Percentiles rank a stretch among this genome's conserved stretches.
Evolutionary conservation across 2,888 invertebrate genomes (phyloP).

Genomic region (Aphidoletes aphidimyza): DNA sequence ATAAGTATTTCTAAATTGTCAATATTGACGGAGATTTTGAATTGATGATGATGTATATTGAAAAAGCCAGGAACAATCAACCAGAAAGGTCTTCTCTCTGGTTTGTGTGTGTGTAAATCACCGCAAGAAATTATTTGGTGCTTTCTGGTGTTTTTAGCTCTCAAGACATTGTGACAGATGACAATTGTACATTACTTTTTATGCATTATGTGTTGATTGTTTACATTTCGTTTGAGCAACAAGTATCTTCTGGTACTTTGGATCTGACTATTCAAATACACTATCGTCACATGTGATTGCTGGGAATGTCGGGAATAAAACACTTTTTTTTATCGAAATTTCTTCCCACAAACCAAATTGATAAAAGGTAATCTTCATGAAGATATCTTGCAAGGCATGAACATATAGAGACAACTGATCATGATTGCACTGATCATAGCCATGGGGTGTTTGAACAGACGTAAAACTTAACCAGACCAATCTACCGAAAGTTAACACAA

Average conservation of each 20-base stretch:
- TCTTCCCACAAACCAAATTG: neutral
- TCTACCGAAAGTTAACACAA: too few species aligned
- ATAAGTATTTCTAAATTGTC: neutral
- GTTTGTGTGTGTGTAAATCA: too few species aligned
- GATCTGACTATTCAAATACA: neutral
- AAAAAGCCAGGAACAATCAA: neutral
- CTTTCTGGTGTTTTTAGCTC: slow-evolving; percentile 28
- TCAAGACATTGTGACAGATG: slow-evolving; percentile 54
- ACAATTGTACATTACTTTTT: neutral
- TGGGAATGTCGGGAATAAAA: neutral
- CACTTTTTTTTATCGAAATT: neutral
- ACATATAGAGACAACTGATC: too few species aligned
- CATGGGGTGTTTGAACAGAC: too few species aligned
- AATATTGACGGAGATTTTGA: slow-evolving; percentile 39
- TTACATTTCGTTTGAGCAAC: slow-evolving; percentile 53
- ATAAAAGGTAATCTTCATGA: too few species aligned
- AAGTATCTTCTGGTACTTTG: neutral
- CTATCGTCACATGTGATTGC: neutral
- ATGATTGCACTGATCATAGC: too few species aligned
- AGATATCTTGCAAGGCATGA: too few species aligned
- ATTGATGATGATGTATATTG: neutral
- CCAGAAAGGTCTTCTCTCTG: neutral
- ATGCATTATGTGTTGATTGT: neutral
- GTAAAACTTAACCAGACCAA: too few species aligned
- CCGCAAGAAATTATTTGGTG: slow-evolving; percentile 33